Percentiles rank a stretch among this genome's conserved stretches.
Evolutionary conservation across 2,113 vertebrate species (phyloP).

Genomic region (Pterocles gutturalis): DNA sequence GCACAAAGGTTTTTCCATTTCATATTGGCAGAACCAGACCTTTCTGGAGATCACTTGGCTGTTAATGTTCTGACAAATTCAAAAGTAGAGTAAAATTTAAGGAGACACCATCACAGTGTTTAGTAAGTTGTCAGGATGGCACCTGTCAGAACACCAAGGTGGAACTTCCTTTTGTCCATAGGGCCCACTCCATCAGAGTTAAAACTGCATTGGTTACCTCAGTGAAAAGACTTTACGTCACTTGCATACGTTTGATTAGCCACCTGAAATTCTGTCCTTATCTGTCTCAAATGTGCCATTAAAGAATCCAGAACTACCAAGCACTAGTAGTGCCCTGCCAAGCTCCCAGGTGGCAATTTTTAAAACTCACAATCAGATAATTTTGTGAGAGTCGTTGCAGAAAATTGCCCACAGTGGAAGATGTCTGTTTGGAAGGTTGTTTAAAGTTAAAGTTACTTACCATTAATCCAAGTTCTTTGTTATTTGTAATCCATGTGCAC

Average conservation of each 20-base stretch:
- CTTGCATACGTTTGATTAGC: not conserved
- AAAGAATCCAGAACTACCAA: not conserved
- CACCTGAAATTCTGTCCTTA: not conserved
- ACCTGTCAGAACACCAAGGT: not conserved
- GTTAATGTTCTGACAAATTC: not conserved
- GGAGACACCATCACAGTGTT: not conserved
- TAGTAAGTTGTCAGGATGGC: not conserved
- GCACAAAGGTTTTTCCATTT: not conserved
- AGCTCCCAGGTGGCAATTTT: not conserved
- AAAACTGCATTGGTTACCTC: not conserved
- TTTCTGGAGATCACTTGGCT: not conserved
- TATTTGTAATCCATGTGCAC: not conserved
- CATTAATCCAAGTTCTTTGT: not conserved
- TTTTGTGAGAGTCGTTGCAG: not conserved
- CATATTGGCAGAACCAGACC: not conserved
- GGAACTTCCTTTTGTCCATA: not conserved
- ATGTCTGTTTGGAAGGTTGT: not conserved
- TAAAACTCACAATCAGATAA: not conserved
- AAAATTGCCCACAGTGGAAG: not conserved
- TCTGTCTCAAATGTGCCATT: not conserved
- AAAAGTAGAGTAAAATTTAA: not conserved
- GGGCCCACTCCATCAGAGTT: not conserved
- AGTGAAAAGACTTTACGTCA: not conserved
- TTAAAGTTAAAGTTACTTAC: not conserved
- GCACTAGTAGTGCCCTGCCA: not conserved